Base-by-base conservation (phyloP, 2,797 vertebrate genomes). In the Girardinus metallicus region DNA sequence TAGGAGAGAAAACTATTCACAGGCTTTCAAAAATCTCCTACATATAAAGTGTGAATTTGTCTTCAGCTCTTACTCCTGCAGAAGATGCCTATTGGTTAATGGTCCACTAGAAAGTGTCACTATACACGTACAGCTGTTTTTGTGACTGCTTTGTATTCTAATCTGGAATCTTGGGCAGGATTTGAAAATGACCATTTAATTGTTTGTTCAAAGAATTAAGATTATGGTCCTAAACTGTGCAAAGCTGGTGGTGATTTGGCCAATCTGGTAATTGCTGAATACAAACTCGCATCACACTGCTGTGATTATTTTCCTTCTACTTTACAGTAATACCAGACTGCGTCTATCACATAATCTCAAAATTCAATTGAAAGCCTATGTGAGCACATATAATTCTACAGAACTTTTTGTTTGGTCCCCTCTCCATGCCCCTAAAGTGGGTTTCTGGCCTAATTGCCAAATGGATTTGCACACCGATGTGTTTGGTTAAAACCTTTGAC, bases 401-500 rank as follows among this genome's bases (percentile, higher is more conserved):
- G 5, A 13, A 2, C 12, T 60, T 13, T 1, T 29, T 6, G n/a
- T 5, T 29, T 60, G 10, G 9, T n/a, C 21, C 7, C 49, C 49
- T 9, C 49, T 1, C 1, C 9, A 3, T 0, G 0, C 18, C 18
- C 7, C 18, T 51, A 23, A 9, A 51, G 21, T 23, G 7, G 0
- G 12, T 31, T 31, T 31, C 29, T 60, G 29, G 29, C 57, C 31
- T 64, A 36, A 13, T 64, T 64, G n/a, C 29, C 29, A 62, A 62
- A 62, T 62, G 29, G 29, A 15, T 31, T 10, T 23, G 12, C 15
- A 62, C 13, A 9, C 31, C 1, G n/a, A 29, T 57, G 1, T 34
- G 5, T 62, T 62, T 13, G n/a, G 36, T 36, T 29, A 36, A n/a
- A 55, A 75, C 71, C 23, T 74, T 86, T 77, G 73, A 75, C 84